Evolutionary conservation across 2,113 vertebrate species (phyloP).

Genomic region (Platysteira castanea): DNA sequence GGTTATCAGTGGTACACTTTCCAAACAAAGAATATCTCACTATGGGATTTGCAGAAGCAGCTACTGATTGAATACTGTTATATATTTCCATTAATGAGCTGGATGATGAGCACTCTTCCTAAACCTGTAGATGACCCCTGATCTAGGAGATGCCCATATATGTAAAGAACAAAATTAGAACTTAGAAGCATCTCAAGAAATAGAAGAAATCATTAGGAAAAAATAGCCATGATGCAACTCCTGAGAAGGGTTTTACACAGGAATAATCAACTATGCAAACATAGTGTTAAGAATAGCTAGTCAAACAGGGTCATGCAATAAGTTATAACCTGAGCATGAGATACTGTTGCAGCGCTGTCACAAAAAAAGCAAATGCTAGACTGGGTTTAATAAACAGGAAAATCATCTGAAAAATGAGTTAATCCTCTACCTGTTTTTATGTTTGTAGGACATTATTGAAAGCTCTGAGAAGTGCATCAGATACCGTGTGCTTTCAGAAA

Average conservation of each 20-base stretch:
- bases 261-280: slow-evolving; percentile 7
- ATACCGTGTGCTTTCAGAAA: not conserved
- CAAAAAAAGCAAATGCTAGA: not conserved
- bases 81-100: not conserved
- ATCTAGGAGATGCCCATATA: not conserved
- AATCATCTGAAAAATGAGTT: not conserved
- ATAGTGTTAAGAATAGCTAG: not conserved
- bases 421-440: not conserved
- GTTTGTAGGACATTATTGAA: not conserved
- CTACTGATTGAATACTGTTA: not conserved
- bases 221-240: not conserved
- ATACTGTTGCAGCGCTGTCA: not conserved
- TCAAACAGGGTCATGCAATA: not conserved
- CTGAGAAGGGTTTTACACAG: not conserved
- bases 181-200: not conserved
- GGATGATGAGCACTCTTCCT: not conserved
- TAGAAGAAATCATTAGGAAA: not conserved
- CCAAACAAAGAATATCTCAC: not conserved
- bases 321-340: not conserved
- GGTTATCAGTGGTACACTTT: not conserved
- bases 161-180: not conserved
- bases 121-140: not conserved
- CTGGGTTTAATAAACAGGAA: not conserved
- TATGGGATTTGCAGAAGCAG: not conserved
- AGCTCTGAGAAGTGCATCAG: not conserved